Base-by-base conservation (phyloP, 2,797 vertebrate genomes). In the Parauchenoglanis ngamensis region DNA sequence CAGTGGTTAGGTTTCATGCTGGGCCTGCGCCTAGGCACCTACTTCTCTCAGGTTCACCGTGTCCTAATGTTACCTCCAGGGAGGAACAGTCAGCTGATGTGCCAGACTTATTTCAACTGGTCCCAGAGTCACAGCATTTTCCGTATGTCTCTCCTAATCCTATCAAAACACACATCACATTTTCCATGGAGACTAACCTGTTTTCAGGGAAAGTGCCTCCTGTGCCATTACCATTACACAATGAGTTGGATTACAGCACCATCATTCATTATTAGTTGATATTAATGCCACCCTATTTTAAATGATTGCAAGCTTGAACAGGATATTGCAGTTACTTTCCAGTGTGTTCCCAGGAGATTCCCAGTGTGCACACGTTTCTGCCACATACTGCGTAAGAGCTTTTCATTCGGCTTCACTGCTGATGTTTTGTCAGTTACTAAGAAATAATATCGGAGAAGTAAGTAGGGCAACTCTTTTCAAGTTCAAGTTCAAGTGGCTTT, bases 111-210 rank as follows among this genome's bases (percentile, higher is more conserved):
- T 90, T 90, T 90, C 89, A 89, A 84, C 76, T 91, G 91, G 88
- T 90, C 85, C 88, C 90, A 85, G 25, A 85, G 87, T 91, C 79
- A 76, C 83, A 86, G 85, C 85, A 52, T 90, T 89, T 90, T 90
- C 87, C 83, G 31, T 49, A 86, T 85, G 87, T 88, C 67, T 61
- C 83, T 88, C 73, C 59, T 91, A 91, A 91, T 91, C 89, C 91
- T 90, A 90, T 91, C 86, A 91, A 91, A 91, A 91, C 87, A 92
- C 80, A 61, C 85, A 91, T 90, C 91, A 91, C 83, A 90, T 61
- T 90, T 92, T 92, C 91, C 91, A 87, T 90, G 67, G 85, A 92
- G 87, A 90, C 86, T 75, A 82, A 85, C 57, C 56, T 87, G 83
- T 88, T 90, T 88, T 87, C 59, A 52, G 78, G 86, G 28, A 70